These are phyloP conservation scores for Pocillopora grandis DNA, from an alignment of 92 coral and sea anemone species.

Conservation along the genomic window DNA sequence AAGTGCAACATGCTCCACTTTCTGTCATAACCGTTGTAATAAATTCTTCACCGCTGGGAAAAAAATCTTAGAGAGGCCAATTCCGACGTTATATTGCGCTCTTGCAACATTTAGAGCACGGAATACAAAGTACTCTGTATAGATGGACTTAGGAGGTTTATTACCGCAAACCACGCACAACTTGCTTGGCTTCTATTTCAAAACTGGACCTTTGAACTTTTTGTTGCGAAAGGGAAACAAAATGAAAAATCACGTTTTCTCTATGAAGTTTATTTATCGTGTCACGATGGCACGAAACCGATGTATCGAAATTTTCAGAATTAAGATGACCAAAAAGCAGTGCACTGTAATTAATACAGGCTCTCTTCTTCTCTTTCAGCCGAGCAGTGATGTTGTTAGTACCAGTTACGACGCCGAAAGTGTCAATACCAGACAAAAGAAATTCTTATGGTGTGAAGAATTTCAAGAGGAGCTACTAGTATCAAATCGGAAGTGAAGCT, in stretches of 20 bases:
- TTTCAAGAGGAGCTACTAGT: not conserved
- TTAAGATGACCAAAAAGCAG: not conserved
- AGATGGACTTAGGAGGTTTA: no score
- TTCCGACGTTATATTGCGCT: not conserved
- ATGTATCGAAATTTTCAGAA: not conserved
- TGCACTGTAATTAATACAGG: not conserved
- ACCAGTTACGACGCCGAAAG: slow-evolving; percentile 25
- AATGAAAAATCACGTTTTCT: not conserved
- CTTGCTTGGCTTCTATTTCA: not conserved
- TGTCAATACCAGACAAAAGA: slow-evolving; percentile 32
- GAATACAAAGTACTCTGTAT: not conserved
- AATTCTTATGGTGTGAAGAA: slow-evolving; percentile 13
- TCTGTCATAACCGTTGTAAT: slow-evolving; percentile 24
- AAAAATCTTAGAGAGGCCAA: slow-evolving; percentile 1
- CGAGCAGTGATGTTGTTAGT: slow-evolving; percentile 23
- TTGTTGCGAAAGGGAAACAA: not conserved
- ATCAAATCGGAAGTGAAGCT: slow-evolving; percentile 15
- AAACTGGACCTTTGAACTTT: not conserved
- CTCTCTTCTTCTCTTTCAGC: not conserved
- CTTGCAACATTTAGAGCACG: slow-evolving; percentile 2
- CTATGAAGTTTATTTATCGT: not conserved
- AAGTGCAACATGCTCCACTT: slow-evolving; percentile 17
- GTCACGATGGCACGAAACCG: not conserved
- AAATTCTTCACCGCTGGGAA: not conserved
- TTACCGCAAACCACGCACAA: not conserved